Evolutionary conservation across 1,140 invertebrate species (phyloP).

Genomic region (Lepidurus packardi): DNA sequence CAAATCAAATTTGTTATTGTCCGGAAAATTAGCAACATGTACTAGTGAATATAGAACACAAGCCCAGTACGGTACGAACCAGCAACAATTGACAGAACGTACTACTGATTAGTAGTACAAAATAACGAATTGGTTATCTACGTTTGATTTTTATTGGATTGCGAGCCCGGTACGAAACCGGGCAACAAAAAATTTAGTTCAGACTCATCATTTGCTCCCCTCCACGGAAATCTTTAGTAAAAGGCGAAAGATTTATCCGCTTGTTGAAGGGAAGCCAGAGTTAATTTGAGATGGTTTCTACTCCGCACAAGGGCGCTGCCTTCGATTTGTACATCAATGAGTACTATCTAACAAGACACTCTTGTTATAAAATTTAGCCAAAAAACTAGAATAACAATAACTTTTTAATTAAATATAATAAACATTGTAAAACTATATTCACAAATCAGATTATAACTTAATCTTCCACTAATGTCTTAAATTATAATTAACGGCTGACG

Average conservation of each 20-base stretch:
- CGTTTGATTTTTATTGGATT: background rate
- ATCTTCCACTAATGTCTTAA: no score
- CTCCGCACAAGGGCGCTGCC: background rate
- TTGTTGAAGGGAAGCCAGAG: constrained; percentile 34
- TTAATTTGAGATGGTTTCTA: background rate
- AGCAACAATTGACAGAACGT: no score
- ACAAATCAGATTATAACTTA: no score
- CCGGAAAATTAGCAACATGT: no score
- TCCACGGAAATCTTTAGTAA: constrained; percentile 36
- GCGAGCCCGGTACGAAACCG: background rate
- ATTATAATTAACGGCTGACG: no score
- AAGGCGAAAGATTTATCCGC: constrained; percentile 36
- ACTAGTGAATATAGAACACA: no score
- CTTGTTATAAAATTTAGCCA: background rate
- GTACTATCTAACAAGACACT: background rate
- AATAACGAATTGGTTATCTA: no score
- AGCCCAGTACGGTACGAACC: no score
- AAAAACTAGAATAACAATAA: background rate
- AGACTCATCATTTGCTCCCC: constrained; percentile 35
- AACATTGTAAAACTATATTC: no score
- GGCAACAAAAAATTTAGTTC: constrained; percentile 31
- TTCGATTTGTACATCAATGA: background rate
- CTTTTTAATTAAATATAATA: no score
- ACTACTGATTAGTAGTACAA: no score
- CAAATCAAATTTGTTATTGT: no score